phyloP scores from a whole-genome alignment of 2,113 vertebrate genomes.

The Cryptomyrus ogoouensis region DNA sequence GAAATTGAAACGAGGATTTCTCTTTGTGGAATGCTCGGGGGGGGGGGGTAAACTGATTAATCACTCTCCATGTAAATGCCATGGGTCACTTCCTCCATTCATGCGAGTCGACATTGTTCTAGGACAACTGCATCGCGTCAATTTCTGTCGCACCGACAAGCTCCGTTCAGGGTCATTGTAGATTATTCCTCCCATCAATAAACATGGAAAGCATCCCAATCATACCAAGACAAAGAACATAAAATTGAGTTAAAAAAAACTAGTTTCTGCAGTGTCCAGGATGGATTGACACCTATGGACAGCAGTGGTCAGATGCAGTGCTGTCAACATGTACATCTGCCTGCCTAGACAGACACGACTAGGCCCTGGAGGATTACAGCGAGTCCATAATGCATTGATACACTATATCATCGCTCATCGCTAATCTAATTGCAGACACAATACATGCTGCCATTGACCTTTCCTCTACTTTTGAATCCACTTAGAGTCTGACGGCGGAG shows the following conservation, averaged over 20 bases:
- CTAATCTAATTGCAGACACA: background rate
- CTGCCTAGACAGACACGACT: background rate
- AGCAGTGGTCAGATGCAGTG: background rate
- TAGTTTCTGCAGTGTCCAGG: background rate
- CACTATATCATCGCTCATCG: background rate
- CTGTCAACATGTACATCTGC: background rate
- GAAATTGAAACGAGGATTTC: background rate
- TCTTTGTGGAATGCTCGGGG: background rate
- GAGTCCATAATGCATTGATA: background rate
- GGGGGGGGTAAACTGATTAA: conserved; percentile 6
- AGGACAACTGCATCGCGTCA: background rate
- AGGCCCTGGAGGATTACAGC: background rate
- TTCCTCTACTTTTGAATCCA: conserved; percentile 20
- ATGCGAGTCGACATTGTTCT: background rate
- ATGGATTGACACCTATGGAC: background rate
- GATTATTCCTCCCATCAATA: background rate
- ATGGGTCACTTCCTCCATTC: conserved; percentile 25
- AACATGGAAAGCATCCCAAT: background rate
- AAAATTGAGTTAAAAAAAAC: background rate
- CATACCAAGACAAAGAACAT: background rate
- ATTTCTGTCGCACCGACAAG: background rate
- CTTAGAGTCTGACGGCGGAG: background rate
- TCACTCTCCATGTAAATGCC: background rate
- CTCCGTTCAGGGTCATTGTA: background rate
- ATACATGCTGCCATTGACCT: background rate